Conservation (phyloP, 1,140 invertebrate species). For the Cydia amplana region DNA sequence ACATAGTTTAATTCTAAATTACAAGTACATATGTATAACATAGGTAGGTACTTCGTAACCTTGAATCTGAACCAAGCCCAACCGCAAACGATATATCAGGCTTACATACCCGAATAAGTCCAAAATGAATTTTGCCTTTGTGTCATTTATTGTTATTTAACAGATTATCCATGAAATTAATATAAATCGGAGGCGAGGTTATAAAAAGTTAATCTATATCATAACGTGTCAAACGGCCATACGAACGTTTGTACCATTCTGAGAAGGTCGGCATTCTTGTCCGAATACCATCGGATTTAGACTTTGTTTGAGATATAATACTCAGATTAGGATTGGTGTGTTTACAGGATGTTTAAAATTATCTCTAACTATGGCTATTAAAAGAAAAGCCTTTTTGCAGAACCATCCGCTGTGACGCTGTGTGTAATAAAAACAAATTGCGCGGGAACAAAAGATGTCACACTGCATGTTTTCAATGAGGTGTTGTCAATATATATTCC, state of each 20-base stretch:
- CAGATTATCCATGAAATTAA: slow-evolving; percentile 31
- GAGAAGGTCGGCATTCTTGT: slow-evolving; percentile 41
- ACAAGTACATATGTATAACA: no score
- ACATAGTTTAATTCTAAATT: no score
- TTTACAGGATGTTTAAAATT: slow-evolving; percentile 40
- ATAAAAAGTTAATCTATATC: slow-evolving; percentile 27
- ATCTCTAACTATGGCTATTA: not conserved
- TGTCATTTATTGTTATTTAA: slow-evolving; percentile 20
- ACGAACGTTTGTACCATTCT: slow-evolving; percentile 34
- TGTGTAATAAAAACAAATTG: no score
- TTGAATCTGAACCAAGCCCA: not conserved
- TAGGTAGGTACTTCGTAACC: not conserved
- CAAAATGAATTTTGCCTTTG: not conserved
- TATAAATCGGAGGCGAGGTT: slow-evolving; percentile 6
- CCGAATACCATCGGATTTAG: slow-evolving; percentile 32
- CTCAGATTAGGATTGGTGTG: slow-evolving; percentile 13
- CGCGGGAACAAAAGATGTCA: not conserved
- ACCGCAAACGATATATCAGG: slow-evolving; percentile 4
- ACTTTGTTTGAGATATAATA: slow-evolving; percentile 24
- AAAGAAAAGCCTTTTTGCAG: not conserved
- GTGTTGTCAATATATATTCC: no score
- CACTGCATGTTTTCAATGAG: no score
- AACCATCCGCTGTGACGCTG: not conserved
- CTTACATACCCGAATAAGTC: not conserved
- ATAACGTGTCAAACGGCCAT: slow-evolving; percentile 23